A percentile compares a stretch with the other conserved stretches of the same genome.
Conservation (phyloP, 2,888 invertebrate species). For the Odontocolon sp. region DNA sequence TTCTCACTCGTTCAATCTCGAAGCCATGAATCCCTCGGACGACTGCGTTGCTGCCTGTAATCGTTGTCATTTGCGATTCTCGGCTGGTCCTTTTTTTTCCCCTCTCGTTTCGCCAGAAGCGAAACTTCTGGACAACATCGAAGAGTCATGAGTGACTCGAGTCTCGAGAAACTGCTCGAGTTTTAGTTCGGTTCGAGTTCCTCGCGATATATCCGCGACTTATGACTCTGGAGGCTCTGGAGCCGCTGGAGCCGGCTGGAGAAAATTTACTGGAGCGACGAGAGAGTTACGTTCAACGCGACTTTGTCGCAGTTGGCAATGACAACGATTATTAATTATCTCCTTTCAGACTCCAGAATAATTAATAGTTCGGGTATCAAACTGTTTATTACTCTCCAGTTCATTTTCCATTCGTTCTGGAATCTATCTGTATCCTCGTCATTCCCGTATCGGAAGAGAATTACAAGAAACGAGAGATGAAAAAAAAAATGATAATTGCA, state of each 20-base stretch:
- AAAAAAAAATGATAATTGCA: not conserved
- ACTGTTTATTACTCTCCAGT: not conserved
- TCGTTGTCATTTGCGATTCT: constrained; percentile 48
- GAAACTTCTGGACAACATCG: constrained; percentile 20
- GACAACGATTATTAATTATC: constrained; percentile 68
- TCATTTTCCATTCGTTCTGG: too few relatives aligned
- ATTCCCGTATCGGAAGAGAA: too few relatives aligned
- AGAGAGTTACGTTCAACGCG: constrained; percentile 20
- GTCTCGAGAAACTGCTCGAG: too few relatives aligned
- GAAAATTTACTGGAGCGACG: constrained; percentile 6
- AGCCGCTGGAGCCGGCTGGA: too few relatives aligned
- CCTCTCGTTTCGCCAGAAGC: constrained; percentile 35
- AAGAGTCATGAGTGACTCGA: not conserved
- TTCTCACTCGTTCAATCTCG: constrained; percentile 10
- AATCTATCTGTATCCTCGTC: too few relatives aligned
- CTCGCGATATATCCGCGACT: constrained; percentile 53
- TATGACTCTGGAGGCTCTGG: constrained; percentile 55
- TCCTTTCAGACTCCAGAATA: constrained; percentile 31
- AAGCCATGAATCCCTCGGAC: not conserved
- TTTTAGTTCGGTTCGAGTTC: too few relatives aligned
- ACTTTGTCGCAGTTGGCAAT: constrained; percentile 33
- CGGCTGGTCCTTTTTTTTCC: too few relatives aligned
- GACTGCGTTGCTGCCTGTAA: constrained; percentile 32
- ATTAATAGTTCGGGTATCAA: constrained; percentile 52
- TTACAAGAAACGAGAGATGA: not conserved